Base-by-base conservation (phyloP, 2,888 invertebrate species). In the Lucinisca nassula region DNA sequence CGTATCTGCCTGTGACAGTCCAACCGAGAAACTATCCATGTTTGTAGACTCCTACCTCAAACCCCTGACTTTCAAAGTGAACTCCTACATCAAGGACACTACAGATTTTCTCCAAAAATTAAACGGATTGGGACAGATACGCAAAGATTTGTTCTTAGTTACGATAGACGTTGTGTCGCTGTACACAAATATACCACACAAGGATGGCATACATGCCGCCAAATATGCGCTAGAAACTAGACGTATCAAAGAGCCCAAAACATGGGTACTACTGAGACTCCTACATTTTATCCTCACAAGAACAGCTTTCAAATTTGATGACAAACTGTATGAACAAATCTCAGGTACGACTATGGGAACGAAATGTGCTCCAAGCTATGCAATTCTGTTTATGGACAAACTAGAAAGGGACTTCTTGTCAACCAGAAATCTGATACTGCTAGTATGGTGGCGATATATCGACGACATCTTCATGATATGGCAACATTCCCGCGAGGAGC, bases 281-380 rank as follows among this genome's bases (percentile, higher is more conserved):
- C 24, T 83, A 17, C 35, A 51, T 37, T 78, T 83, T 32, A 70
- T 83, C 0, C 78, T 78, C 10, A 51, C 40, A 37, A 83, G 37
- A 58, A n/a, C n/a, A n/a, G n/a, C n/a, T n/a, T n/a, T n/a, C n/a
- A n/a, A n/a, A n/a, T n/a, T n/a, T n/a, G n/a, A 77, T 37, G 73
- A 72, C 21, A 72, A 24, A 73, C 51, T 73, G 32, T 79, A 72
- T 24, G 79, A 72, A 55, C 83, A 83, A 37, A 77, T 73, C 17
- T 72, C 73, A 51, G 83, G 83, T 3, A 78, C 83, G 10, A 74
- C 73, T 6, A 83, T 78, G 78, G 83, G 83, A 10, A 78, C 51
- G n/a, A 21, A 51, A 40, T 55, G 55, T 55, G 55, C 55, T 8
- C 55, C 55, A 21, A 55, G 55, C 21, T 55, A 55, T n/a, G 55